Base-by-base conservation (phyloP, 2,113 vertebrate genomes). In the Orthonyx spaldingii region DNA sequence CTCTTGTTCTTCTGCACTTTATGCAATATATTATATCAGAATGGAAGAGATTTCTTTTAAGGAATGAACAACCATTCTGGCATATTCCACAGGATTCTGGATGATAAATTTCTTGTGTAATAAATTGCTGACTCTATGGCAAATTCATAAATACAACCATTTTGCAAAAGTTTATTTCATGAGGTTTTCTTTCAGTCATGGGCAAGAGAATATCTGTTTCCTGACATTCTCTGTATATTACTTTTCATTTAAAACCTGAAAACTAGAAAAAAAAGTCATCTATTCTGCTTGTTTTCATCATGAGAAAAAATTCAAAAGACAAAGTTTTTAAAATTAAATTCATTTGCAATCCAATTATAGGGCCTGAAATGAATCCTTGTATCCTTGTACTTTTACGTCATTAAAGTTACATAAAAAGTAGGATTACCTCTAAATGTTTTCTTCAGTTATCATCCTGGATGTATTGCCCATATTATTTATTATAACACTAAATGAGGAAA, bases 1-100 rank as follows among this genome's bases (percentile, higher is more conserved):
- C 44, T 92, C 83, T 84, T 80, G 83, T 94, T 94, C 76, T 94
- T 71, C n/a, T 93, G 94, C 76, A 92, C 92, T 94, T 94, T 50
- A 81, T 53, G 79, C 71, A 96, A 84, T 96, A 94, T 91, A 91
- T 96, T 90, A 90, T 70, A 70, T 81, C 1, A 0, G 57, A 79
- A 89, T 86, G 49, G 82, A 90, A 87, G 44, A 90, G 10, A 71
- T 11, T 84, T 83, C 71, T 83, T 91, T 70, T 7, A 77, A 92
- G 64, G 85, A 81, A 81, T 22, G 41, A 86, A 71, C 19, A 85
- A 84, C 24, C 18, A n/a, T 88, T 95, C 90, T 64, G 41, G 71
- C 61, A 75, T 88, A 86, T 93, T 90, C 71, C 89, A 79, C 30
- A 66, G 32, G 68, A 88, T 70, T 86, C 57, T 66, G 44, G 71